Base-by-base conservation (phyloP, 92 coral and sea anemone species). In the Palythoa heliodiscus region DNA sequence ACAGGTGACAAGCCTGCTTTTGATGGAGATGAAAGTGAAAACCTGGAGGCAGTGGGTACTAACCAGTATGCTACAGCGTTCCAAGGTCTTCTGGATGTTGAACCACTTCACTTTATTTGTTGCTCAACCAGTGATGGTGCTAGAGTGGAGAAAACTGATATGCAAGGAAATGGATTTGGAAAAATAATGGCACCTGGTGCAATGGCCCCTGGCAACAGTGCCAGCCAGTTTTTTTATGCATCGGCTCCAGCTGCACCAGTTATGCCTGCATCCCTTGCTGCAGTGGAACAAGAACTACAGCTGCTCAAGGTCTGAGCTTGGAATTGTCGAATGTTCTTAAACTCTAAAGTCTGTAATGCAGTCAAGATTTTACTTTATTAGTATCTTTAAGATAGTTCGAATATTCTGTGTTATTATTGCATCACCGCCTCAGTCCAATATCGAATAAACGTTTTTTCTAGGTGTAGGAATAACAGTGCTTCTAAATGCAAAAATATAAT, bases 111-210 rank as follows among this genome's bases (percentile, higher is more conserved):
- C 77, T 97, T 92, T 66, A 88, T 87, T 57, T 97, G 99, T 87
- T 95, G 91, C 78, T 93, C 99, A 1, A 93, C 94, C 14, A 97
- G 99, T 88, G 98, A 97, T 87, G 99, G 99, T 2, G 95, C 98
- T 22, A 86, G 95, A 69, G 96, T 95, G 64, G 99, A 97, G 77
- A 90, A 91, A 78, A 52, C 20, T 15, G 72, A 48, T 29, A 37
- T 17, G 39, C 73, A 80, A 38, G 84, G 84, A 47, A 50, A 54
- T 67, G 74, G 84, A 20, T 48, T 80, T 13, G 75, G 73, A 13
- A 80, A 52, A 58, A 80, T 53, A 7, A 25, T 80, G 75, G 61
- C 74, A 15, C 16, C 70, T 67, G 74, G 84, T 52, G 57, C 63
- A 47, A 55, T 48, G 43, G 63, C 75, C 8, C 20, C 84, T 66